Percentiles rank a stretch among this genome's conserved stretches.
These are phyloP conservation scores for Anabacerthia variegaticeps DNA, from an alignment of 2,797 vertebrate genomes.

Conservation along the genomic window DNA sequence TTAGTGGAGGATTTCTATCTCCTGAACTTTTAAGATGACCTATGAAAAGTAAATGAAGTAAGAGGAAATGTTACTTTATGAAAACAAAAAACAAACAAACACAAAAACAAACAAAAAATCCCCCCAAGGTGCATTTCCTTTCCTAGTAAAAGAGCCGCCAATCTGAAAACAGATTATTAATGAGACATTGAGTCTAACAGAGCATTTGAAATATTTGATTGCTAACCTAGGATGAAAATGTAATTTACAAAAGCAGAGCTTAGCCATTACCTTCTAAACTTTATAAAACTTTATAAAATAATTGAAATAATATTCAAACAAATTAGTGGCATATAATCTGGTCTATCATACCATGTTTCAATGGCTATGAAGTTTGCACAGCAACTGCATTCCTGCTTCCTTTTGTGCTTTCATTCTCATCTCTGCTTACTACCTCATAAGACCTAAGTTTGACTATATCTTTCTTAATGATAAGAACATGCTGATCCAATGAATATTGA, in stretches of 20 bases:
- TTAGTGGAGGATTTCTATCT: conserved; percentile 91
- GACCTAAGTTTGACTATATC: rapidly evolving
- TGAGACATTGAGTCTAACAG: not conserved
- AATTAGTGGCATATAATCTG: not conserved
- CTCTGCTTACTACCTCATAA: not conserved
- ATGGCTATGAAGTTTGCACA: not conserved
- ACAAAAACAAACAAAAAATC: not conserved
- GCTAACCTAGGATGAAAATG: not conserved
- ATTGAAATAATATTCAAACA: not conserved
- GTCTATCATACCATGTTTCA: not conserved
- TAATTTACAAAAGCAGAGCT: not conserved
- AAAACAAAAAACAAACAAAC: not conserved
- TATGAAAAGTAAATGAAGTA: conserved; percentile 60
- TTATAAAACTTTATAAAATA: not conserved
- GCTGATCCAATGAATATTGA: not conserved
- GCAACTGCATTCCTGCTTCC: not conserved
- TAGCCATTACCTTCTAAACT: not conserved
- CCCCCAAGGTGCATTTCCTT: not conserved
- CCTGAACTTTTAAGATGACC: conserved; percentile 84
- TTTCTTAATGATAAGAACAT: not conserved
- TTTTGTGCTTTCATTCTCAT: not conserved
- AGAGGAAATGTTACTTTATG: not conserved
- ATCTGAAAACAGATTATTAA: not conserved
- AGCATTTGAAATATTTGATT: not conserved
- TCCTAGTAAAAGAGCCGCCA: not conserved